Evolutionary conservation across 2,113 vertebrate genomes (phyloP), one percentile per base, ranked within the genome.

Genomic region (Archocentrus centrarchus): DNA sequence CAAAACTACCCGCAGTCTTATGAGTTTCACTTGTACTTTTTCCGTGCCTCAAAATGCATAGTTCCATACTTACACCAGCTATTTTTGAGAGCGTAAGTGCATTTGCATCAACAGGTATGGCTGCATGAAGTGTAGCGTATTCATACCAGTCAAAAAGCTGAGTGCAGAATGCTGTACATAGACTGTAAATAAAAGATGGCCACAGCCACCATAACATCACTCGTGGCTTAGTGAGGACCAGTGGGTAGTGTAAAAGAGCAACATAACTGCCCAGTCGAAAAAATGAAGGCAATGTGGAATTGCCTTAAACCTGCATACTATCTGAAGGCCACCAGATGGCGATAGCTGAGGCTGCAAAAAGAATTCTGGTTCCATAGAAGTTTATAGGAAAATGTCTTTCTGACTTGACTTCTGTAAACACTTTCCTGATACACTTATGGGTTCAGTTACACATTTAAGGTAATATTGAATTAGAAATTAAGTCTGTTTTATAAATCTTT

Each of bases 161-260:
- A 27, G 41, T 18, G 2, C 0, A 0, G 1, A 0, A 24, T 6
- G 22, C 17, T 70, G 24, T 30, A 24, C 27, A 50, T 50, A 50
- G 17, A 73, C 68, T 73, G 68, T 73, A 73, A 73, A 55, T 73
- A 73, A 32, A 73, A 73, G 68, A 73, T 73, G 47, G 7, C 66
- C 7, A 50, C 2, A 41, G 0, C 3, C 63, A 66, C n/a, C 39
- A 68, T 41, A 27, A 47, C 22, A 18, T 68, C 39, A 11, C 3
- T 3, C 22, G 27, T 47, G 8, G 66, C 24, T 53, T 53, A 53
- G 27, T 7, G 18, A 73, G 2, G 27, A 30, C 41, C 44, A 44
- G 18, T 24, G 47, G 24, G 30, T 0, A 5, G 24, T 30, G 18
- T 50, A 50, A 70, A 30, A 70, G 24, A 1, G 1, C 24, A 24